Conservation (phyloP, 1,140 invertebrate species). For the Vanessa tameamea region DNA sequence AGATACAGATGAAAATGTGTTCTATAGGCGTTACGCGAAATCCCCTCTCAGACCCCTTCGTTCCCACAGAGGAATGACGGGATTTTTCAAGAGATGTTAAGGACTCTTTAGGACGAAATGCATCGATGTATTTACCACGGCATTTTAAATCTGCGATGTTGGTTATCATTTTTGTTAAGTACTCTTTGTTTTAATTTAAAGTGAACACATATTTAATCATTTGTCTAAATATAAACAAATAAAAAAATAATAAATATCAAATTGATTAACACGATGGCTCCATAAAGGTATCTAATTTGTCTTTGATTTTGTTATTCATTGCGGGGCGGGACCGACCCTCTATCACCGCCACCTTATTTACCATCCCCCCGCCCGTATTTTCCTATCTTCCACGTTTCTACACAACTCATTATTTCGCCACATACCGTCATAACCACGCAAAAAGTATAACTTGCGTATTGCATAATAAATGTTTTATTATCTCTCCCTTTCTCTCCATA, state of each 20-base stretch:
- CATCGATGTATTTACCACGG: slow-evolving; percentile 35
- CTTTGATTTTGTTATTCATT: slow-evolving; percentile 66
- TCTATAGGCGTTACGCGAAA: slow-evolving; percentile 24
- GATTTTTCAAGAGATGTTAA: slow-evolving; percentile 36
- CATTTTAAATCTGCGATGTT: slow-evolving; percentile 23
- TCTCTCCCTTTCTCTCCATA: slow-evolving; percentile 6
- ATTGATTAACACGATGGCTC: slow-evolving; percentile 26
- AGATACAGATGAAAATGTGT: slow-evolving; percentile 25
- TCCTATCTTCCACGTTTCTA: slow-evolving; percentile 37
- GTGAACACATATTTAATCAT: too few relatives aligned
- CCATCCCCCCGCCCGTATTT: slow-evolving; percentile 31
- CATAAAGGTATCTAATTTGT: slow-evolving; percentile 41
- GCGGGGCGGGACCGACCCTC: slow-evolving; percentile 27
- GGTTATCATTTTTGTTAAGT: slow-evolving; percentile 24
- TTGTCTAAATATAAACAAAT: background rate
- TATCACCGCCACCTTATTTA: background rate
- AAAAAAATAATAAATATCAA: background rate
- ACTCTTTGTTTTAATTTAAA: background rate
- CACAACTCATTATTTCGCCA: slow-evolving; percentile 40
- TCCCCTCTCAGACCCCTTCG: slow-evolving; percentile 39
- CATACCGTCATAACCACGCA: slow-evolving; percentile 40
- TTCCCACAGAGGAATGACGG: slow-evolving; percentile 26
- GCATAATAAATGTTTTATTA: slow-evolving; percentile 11
- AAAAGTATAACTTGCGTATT: slow-evolving; percentile 38
- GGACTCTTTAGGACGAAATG: slow-evolving; percentile 30